Evolutionary conservation across 2,797 vertebrate genomes (phyloP).

Genomic region (Hephaestus fuliginosus): DNA sequence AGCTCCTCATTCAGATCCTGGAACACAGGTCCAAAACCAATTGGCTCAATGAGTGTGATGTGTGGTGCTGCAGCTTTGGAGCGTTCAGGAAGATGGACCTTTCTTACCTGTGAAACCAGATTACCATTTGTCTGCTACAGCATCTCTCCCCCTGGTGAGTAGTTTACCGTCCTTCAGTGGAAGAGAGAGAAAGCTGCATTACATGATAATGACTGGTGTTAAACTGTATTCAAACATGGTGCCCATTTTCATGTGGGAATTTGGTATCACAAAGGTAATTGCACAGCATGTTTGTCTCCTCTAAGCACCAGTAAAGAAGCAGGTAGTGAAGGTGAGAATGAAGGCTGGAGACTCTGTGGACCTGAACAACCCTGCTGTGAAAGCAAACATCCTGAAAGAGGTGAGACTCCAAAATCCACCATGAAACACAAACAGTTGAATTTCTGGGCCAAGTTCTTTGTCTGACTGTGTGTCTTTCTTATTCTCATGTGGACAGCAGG

Average conservation of each 20-base stretch:
- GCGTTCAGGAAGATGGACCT: neutral
- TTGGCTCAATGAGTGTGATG: fast-evolving
- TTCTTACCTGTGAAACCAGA: neutral
- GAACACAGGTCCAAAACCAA: fast-evolving
- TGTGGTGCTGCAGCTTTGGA: neutral
- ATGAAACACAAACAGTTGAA: neutral
- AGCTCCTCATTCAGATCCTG: neutral
- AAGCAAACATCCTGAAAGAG: slow-evolving; percentile 20
- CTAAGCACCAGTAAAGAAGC: neutral
- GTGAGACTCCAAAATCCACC: neutral
- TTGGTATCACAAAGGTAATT: neutral
- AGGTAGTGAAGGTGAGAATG: neutral
- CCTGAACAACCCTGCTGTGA: slow-evolving; percentile 7
- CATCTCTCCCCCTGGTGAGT: neutral
- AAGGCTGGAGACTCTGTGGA: neutral
- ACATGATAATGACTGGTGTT: neutral
- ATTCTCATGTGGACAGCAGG: too few relatives aligned
- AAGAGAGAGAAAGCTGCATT: neutral
- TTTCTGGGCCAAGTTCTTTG: neutral
- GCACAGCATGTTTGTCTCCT: neutral
- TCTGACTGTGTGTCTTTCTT: neutral
- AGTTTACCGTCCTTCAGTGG: neutral
- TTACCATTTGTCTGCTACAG: slow-evolving; percentile 32
- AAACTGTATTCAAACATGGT: neutral
- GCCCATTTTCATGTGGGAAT: neutral